Base-by-base conservation (phyloP, 1,140 invertebrate species). In the Drosophila mauritiana region DNA sequence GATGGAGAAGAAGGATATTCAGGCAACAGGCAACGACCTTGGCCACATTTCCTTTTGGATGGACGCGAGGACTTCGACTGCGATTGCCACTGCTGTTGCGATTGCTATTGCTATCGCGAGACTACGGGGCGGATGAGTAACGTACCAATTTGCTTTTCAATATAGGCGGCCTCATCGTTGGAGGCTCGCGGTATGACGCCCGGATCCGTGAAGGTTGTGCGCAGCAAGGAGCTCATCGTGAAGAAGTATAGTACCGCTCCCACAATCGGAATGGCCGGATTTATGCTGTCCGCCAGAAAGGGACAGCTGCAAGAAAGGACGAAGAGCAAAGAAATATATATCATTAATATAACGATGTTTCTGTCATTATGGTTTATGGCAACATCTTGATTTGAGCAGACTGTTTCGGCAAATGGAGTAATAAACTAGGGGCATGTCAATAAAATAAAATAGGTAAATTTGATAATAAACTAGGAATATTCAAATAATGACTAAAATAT, bases 141-240 rank as follows among this genome's bases (percentile, higher is more conserved):
- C 77, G 90, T 93, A 96, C 95, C 95, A 91, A 96, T 96, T 94
- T 96, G 95, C 93, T 96, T 96, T 93, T 99, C 98, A 72, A 98
- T 97, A 92, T 98, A 97, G 73, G 97, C 96, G 70, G 97, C 97
- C 94, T 99, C 98, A 91, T 98, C 97, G 46, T 95, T 94, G 36
- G 97, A 97, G 42, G 98, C 97, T 82, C 96, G 93, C 64, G 98
- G 98, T 85, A 99, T 97, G 72, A 99, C 97, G 65, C 98, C 98
- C 45, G 98, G 98, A 94, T 99, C 98, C 86, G 96, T 97, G 92
- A 98, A 98, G 92, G 97, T 97, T 61, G 98, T 99, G 88, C 97
- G 94, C 73, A 99, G 94, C 67, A 99, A 94, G 75, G 96, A 96
- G 76, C 96, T 96, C 95, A 99, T 96, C 63, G 98, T 98, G 93